A percentile compares a stretch with the other conserved stretches of the same genome.
These are phyloP conservation scores for Cryptocephalus moraei DNA, from an alignment of 2,888 invertebrate genomes.

Conservation along the genomic window DNA sequence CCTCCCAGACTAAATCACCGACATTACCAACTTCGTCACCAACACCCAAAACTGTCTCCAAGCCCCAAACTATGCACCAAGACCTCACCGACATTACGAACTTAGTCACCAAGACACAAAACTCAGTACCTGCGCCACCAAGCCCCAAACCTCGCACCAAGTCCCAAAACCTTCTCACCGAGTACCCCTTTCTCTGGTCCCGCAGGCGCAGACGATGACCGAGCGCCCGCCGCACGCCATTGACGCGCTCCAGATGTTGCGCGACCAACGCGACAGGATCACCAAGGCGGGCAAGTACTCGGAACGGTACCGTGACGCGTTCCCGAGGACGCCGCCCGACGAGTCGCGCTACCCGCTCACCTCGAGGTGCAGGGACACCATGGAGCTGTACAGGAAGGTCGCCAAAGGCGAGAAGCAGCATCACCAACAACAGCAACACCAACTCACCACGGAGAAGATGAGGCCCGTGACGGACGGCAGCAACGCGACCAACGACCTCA, in stretches of 20 bases:
- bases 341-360: slow-evolving; percentile 21
- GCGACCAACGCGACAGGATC: slow-evolving; percentile 29
- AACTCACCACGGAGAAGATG: slow-evolving; percentile 20
- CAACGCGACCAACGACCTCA: slow-evolving; percentile 34
- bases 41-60: too few relatives aligned
- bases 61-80: too few relatives aligned
- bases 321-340: slow-evolving; percentile 22
- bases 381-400: slow-evolving; percentile 17
- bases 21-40: too few relatives aligned
- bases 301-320: slow-evolving; percentile 33
- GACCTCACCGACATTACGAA: too few relatives aligned
- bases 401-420: slow-evolving; percentile 22
- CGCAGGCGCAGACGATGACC: too few relatives aligned
- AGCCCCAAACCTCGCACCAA: too few relatives aligned
- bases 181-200: too few relatives aligned
- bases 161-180: too few relatives aligned
- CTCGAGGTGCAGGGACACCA: slow-evolving; percentile 21
- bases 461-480: slow-evolving; percentile 20
- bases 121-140: too few relatives aligned
- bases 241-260: slow-evolving; percentile 25
- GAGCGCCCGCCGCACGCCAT: too few relatives aligned
- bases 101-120: too few relatives aligned
- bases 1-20: too few relatives aligned
- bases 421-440: slow-evolving; percentile 25
- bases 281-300: slow-evolving; percentile 33